Conservation (phyloP, 1,140 invertebrate species). For the Tachypleus tridentatus region DNA sequence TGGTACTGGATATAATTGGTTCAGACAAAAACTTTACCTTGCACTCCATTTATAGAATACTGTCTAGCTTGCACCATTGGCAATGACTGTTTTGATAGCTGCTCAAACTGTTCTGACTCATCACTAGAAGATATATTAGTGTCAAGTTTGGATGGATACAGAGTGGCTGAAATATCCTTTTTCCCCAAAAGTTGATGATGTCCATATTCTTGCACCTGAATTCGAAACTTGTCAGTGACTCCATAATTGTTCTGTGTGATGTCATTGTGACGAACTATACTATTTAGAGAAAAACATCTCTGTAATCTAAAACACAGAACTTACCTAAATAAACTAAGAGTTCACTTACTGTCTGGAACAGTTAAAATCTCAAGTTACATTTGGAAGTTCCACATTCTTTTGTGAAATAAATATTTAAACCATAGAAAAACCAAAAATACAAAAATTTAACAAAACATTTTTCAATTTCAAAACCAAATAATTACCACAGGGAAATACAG, state of each 20-base stretch:
- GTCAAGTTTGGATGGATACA: not conserved
- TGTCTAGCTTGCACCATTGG: not conserved
- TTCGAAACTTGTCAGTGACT: slow-evolving; percentile 60
- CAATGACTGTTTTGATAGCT: not conserved
- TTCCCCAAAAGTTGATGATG: slow-evolving; percentile 49
- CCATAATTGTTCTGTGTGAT: slow-evolving; percentile 51
- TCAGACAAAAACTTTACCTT: not conserved
- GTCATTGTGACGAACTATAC: slow-evolving; percentile 50
- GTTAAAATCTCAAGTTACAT: too few relatives aligned
- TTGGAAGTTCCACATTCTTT: too few relatives aligned
- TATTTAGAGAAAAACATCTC: slow-evolving; percentile 1
- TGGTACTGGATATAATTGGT: too few relatives aligned
- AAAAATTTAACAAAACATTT: too few relatives aligned
- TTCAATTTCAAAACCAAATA: too few relatives aligned
- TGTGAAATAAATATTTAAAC: too few relatives aligned
- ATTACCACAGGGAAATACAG: too few relatives aligned
- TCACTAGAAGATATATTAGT: not conserved
- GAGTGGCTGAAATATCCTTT: not conserved
- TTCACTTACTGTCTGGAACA: too few relatives aligned
- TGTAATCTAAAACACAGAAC: too few relatives aligned
- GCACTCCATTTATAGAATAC: slow-evolving; percentile 7
- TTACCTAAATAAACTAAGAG: too few relatives aligned
- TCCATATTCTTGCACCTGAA: slow-evolving; percentile 61
- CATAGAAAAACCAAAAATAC: too few relatives aligned
- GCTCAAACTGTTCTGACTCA: not conserved